phyloP scores from a whole-genome alignment of 1,140 invertebrate genomes.

The Myzus persicae region DNA sequence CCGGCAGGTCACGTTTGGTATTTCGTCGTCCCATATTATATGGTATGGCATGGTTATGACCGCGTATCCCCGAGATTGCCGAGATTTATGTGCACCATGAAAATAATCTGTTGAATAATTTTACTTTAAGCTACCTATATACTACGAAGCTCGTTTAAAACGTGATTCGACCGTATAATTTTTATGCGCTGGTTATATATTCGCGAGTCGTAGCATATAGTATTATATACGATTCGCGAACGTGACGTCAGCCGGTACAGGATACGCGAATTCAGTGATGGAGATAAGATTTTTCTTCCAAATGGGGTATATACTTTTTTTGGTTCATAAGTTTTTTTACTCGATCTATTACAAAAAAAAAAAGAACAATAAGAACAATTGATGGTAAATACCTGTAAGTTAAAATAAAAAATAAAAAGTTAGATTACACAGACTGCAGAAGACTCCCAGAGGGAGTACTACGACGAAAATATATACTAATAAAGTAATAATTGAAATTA shows the following conservation, averaged over 20 bases:
- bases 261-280: neutral
- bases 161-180: constrained; percentile 13
- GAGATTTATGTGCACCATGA: neutral
- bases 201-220: neutral
- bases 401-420: too few species aligned
- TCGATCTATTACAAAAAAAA: too few species aligned
- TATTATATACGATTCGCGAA: neutral
- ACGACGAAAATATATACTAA: too few species aligned
- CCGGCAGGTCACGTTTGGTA: neutral
- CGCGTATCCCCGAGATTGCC: neutral
- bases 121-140: neutral
- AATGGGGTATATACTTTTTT: neutral
- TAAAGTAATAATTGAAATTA: too few species aligned
- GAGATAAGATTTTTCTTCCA: neutral
- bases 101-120: constrained; percentile 28
- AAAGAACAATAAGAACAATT: too few species aligned
- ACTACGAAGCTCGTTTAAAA: neutral
- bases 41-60: neutral
- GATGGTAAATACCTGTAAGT: too few species aligned
- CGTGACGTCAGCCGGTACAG: neutral
- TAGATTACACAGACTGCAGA: too few species aligned
- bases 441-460: too few species aligned
- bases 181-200: neutral
- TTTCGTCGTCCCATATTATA: neutral
- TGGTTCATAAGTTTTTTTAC: too few species aligned